These are phyloP conservation scores for Hyaena hyaena DNA, from an alignment of 2,113 vertebrate species.

Conservation along the genomic window DNA sequence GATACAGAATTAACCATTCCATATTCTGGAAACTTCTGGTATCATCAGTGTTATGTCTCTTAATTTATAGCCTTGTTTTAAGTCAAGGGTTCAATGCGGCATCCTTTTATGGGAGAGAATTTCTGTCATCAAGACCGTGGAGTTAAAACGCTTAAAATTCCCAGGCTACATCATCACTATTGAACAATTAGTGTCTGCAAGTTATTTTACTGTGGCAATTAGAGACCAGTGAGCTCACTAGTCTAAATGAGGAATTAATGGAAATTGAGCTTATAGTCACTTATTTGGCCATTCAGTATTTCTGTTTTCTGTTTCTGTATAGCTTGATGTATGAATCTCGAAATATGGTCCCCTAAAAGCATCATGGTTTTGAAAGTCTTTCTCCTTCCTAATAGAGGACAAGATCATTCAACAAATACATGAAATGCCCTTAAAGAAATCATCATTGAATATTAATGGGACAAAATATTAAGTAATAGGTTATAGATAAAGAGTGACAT, in stretches of 20 bases:
- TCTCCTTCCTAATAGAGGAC: slow-evolving; percentile 69
- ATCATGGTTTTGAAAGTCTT: slow-evolving; percentile 74
- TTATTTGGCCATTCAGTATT: slow-evolving; percentile 54
- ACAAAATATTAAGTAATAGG: slow-evolving; percentile 77
- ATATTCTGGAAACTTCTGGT: background rate
- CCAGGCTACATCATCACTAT: background rate
- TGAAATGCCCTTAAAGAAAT: slow-evolving; percentile 78
- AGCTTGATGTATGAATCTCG: slow-evolving; percentile 36
- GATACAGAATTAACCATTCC: background rate
- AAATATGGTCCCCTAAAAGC: slow-evolving; percentile 54
- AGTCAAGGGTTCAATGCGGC: background rate
- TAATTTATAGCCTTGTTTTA: background rate
- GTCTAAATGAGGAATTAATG: slow-evolving; percentile 67
- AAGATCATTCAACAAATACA: slow-evolving; percentile 81
- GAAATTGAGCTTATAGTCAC: slow-evolving; percentile 60
- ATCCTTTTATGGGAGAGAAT: background rate
- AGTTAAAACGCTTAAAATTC: background rate
- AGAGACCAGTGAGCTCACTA: slow-evolving; percentile 61
- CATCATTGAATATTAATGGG: slow-evolving; percentile 80
- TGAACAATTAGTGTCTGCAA: slow-evolving; percentile 68
- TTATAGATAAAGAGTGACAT: slow-evolving; percentile 70
- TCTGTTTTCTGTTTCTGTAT: slow-evolving; percentile 54
- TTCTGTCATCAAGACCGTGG: background rate
- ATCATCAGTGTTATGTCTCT: background rate
- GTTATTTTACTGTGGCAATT: slow-evolving; percentile 73